Percentiles rank a stretch among this genome's conserved stretches.
phyloP scores from a whole-genome alignment of 2,797 vertebrate genomes.

The Rhinophrynus dorsalis region DNA sequence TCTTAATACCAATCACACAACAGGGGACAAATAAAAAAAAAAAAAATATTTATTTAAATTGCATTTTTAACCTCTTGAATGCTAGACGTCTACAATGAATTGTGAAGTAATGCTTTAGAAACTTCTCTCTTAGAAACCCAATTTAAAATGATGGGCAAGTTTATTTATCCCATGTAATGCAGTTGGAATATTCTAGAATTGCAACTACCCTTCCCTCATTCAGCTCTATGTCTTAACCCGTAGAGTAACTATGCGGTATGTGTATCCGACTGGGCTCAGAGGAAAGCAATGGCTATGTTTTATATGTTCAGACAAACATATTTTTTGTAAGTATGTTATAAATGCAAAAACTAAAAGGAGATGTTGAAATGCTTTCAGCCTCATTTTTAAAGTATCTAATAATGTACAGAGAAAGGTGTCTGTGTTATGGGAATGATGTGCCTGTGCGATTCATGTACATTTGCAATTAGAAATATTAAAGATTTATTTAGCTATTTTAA shows the following conservation, averaged over 20 bases:
- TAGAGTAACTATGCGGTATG: conserved; percentile 56
- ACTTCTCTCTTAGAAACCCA: too few species aligned
- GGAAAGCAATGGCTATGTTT: conserved; percentile 87
- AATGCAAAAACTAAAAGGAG: conserved; percentile 75
- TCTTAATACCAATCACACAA: too few species aligned
- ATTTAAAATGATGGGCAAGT: too few species aligned
- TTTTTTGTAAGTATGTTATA: conserved; percentile 97
- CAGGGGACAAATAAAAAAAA: too few species aligned
- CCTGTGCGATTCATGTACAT: conserved; percentile 99
- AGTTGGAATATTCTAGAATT: too few species aligned
- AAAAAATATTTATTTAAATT: too few species aligned
- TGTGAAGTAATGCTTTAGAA: too few species aligned
- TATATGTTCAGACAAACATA: conserved; percentile 77
- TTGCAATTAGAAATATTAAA: conserved; percentile 99
- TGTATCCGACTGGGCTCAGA: conserved; percentile 61
- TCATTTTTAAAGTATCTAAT: conserved; percentile 81
- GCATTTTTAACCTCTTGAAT: too few species aligned
- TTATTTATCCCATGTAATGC: too few species aligned
- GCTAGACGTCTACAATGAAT: too few species aligned
- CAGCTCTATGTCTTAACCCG: conserved; percentile 51
- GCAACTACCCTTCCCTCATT: too few species aligned
- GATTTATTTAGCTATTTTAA: conserved; percentile 99
- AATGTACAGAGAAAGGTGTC: conserved; percentile 93
- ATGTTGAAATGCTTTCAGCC: conserved; percentile 80
- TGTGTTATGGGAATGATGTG: conserved; percentile 88